phyloP scores from a whole-genome alignment of 1,140 invertebrate species.

The Bradysia coprophila region DNA sequence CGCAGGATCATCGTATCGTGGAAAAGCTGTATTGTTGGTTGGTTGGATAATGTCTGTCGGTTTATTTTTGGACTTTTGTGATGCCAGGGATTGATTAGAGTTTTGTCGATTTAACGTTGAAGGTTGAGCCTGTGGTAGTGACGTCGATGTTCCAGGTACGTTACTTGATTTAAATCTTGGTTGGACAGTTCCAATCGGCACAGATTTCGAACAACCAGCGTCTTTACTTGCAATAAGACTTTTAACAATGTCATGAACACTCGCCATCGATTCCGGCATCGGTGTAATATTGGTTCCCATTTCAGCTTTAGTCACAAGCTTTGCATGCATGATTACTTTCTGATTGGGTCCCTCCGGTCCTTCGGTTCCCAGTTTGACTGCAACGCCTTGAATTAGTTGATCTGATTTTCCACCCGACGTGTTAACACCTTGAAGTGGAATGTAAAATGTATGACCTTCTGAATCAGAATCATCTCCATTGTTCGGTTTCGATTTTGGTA shows the following conservation, averaged over 20 bases:
- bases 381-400: conserved; percentile 42
- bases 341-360: conserved; percentile 39
- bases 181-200: conserved; percentile 34
- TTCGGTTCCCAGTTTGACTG: conserved; percentile 43
- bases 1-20: conserved; percentile 28
- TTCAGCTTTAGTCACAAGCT: conserved; percentile 42
- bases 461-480: conserved; percentile 12
- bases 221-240: conserved; percentile 9
- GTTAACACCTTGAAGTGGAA: conserved; percentile 35
- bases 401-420: conserved; percentile 24
- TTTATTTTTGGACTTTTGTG: conserved; percentile 20
- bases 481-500: background rate
- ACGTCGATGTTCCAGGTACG: conserved; percentile 6
- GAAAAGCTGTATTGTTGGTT: conserved; percentile 31
- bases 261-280: conserved; percentile 12
- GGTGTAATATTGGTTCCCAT: conserved; percentile 25
- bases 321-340: conserved; percentile 41
- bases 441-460: conserved; percentile 44
- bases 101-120: conserved; percentile 12
- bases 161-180: conserved; percentile 26
- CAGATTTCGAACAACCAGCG: conserved; percentile 24
- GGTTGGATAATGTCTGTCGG: conserved; percentile 26
- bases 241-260: conserved; percentile 19
- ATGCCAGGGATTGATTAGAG: conserved; percentile 8
- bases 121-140: conserved; percentile 7